These are phyloP conservation scores for Lontra canadensis DNA, from an alignment of 2,113 vertebrate genomes.

Conservation along the genomic window DNA sequence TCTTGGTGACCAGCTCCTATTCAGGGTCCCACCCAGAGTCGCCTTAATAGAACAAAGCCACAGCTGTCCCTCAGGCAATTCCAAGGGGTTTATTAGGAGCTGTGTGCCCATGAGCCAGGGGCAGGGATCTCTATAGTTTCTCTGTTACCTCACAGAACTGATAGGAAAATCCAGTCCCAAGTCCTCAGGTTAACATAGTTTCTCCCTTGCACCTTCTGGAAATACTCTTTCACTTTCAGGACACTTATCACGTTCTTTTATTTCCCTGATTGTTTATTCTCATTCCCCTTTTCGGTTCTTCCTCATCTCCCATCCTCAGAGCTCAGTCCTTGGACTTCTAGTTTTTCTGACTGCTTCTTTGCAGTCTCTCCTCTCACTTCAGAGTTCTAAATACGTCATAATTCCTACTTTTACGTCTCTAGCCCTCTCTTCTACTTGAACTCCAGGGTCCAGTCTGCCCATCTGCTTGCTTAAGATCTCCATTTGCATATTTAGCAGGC, in stretches of 20 bases:
- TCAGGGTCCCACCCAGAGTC: background rate
- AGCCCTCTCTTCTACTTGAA: background rate
- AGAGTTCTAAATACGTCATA: background rate
- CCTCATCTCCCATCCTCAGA: background rate
- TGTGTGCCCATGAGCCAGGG: background rate
- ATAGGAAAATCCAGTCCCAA: background rate
- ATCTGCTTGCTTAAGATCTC: background rate
- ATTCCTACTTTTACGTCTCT: background rate
- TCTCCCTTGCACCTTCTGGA: background rate
- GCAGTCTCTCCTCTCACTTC: background rate
- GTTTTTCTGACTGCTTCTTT: background rate
- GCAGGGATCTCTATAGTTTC: background rate
- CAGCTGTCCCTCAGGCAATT: background rate
- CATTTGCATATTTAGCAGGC: background rate
- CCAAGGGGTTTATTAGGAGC: no score
- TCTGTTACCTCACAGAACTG: background rate
- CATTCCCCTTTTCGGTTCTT: background rate
- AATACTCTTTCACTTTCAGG: background rate
- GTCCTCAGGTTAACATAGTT: background rate
- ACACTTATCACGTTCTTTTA: background rate
- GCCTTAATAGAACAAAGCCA: background rate
- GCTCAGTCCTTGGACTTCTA: background rate
- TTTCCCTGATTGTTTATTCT: background rate
- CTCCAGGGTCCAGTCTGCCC: background rate
- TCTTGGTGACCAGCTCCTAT: background rate